Evolutionary conservation across 2,797 vertebrate genomes (phyloP), one percentile per base, ranked within the genome.

Genomic region (Gallinago nigripennis): DNA sequence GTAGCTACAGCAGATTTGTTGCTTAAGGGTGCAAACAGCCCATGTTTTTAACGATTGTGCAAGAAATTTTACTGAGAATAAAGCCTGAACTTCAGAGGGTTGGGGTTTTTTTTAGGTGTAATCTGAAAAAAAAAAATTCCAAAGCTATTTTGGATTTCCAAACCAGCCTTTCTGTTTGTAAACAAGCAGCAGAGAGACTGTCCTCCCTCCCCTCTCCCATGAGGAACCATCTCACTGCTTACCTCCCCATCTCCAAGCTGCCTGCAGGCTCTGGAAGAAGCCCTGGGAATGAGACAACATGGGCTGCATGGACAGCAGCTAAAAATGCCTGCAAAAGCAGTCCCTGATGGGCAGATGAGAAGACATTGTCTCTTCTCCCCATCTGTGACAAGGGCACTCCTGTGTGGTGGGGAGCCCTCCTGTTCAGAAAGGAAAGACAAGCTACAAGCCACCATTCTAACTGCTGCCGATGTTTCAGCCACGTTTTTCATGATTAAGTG

Each of bases 41-140:
- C 70, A 70, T 57, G 30, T 56, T 63, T 86, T 70, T 85, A 82
- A 54, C 43, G 72, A 46, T 78, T 94, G 72, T 92, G 85, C 51
- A 95, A 96, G 86, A 86, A 86, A 46, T 56, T 57, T 70, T 60
- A 50, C 54, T 76, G 65, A 81, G 65, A 95, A 91, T 82, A 92
- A 93, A 96, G 66, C 33, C 73, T 69, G 63, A 84, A 56, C 51
- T 95, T 93, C 83, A 93, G 68, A 92, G 45, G 16, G 8, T 46
- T 82, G 63, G n/a, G 20, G 0, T 0, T 58, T 83, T 93, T 95
- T 91, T 84, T 75, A 96, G 88, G 35, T 88, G 86, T 51, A 69
- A 57, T 85, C 80, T 93, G 69, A 85, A 96, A 93, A 92, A 92
- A 95, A 84, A 64, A 48, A 12, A 97, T 96, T 97, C 95, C 95